Evolutionary conservation across 2,113 vertebrate species (phyloP), one percentile per base, ranked within the genome.

Genomic region (Neolamprologus variostigma): DNA sequence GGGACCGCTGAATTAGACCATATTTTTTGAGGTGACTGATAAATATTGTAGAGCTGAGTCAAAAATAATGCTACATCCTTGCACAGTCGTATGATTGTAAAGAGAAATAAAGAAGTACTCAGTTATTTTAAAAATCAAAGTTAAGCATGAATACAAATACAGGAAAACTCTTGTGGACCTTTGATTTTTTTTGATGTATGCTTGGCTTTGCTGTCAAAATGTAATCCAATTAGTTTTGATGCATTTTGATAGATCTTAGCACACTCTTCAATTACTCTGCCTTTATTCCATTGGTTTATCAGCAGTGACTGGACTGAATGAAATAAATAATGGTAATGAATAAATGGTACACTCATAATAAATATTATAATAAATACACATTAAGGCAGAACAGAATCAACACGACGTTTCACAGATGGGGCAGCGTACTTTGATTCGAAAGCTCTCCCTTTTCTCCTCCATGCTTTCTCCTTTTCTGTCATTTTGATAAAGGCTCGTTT

Each of bases 161-260:
- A 45, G 37, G 37, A 3, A 73, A 26, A 26, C 37, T 26, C 13
- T 23, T 17, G 37, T 73, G 66, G 66, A 26, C 37, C 66, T 26
- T 73, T 73, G 1, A 45, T 45, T 26, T 33, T 23, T 26, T 23
- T 42, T 2, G 1, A 23, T 73, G 8, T 0, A 17, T 17, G 8
- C 1, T 73, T 45, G n/a, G 68, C 1, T 73, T 45, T 73, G 13
- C 21, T 28, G 6, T 76, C 4, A 50, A 76, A 47, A 28, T 76
- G 14, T 47, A 17, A 28, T 28, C 9, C 21, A 47, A 5, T 28
- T 16, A 76, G 42, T 28, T 76, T 47, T 19, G 23, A 45, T 73
- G 3, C 66, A 23, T 3, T 42, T 26, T 45, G n/a, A 47, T 50
- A 28, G 5, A 28, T 19, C 37, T 17, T 1, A 26, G 8, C 23